Evolutionary conservation across 2,888 invertebrate genomes (phyloP).

Genomic region (Lithophane leautieri): DNA sequence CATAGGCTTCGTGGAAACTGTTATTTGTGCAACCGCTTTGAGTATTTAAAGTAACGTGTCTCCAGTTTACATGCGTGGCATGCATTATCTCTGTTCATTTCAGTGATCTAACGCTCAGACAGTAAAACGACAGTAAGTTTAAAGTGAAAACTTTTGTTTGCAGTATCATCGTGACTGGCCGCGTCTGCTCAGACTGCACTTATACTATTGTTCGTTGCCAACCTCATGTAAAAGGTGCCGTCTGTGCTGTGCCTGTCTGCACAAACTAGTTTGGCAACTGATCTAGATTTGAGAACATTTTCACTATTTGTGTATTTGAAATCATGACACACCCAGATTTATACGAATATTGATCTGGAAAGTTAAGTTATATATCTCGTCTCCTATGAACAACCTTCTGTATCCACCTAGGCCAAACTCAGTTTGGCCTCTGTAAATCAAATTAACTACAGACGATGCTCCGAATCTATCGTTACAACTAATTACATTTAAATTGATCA

Average conservation of each 20-base stretch:
- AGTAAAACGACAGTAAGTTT: slow-evolving; percentile 54
- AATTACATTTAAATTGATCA: slow-evolving; percentile 22
- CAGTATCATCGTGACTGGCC: slow-evolving; percentile 53
- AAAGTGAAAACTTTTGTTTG: slow-evolving; percentile 65
- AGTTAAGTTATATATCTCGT: not conserved
- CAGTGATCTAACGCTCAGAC: slow-evolving; percentile 57
- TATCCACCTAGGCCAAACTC: not conserved
- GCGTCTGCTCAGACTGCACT: slow-evolving; percentile 53
- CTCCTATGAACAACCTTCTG: slow-evolving; percentile 11
- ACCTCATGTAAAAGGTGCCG: slow-evolving; percentile 39
- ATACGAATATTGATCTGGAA: slow-evolving; percentile 24
- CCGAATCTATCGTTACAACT: slow-evolving; percentile 28
- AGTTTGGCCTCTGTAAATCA: slow-evolving; percentile 28
- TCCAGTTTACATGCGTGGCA: slow-evolving; percentile 65
- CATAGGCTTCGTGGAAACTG: slow-evolving; percentile 62
- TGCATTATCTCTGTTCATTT: slow-evolving; percentile 61
- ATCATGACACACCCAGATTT: slow-evolving; percentile 28
- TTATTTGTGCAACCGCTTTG: slow-evolving; percentile 60
- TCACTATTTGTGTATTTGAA: slow-evolving; percentile 35
- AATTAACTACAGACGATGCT: slow-evolving; percentile 23
- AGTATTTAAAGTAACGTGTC: slow-evolving; percentile 69
- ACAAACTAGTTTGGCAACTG: slow-evolving; percentile 59
- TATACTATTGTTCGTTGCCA: slow-evolving; percentile 43
- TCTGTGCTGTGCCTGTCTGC: slow-evolving; percentile 46
- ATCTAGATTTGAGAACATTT: slow-evolving; percentile 53